A percentile compares a stretch with the other conserved stretches of the same genome.
Evolutionary conservation across 2,113 vertebrate species (phyloP).

Genomic region (Barbus barbus): DNA sequence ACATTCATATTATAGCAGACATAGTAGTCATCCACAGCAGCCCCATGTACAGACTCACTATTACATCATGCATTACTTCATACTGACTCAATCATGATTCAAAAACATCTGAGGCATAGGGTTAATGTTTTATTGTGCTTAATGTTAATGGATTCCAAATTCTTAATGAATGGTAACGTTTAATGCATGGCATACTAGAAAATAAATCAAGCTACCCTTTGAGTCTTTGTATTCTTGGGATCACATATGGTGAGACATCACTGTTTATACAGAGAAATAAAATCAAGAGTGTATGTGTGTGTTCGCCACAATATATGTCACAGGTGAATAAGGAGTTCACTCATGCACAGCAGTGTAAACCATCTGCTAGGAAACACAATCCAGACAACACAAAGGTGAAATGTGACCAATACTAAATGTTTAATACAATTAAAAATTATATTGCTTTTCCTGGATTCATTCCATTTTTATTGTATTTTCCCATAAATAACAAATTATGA

Average conservation of each 20-base stretch:
- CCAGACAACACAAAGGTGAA: conserved; percentile 37
- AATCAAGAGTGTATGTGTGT: conserved; percentile 9
- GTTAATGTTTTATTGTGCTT: not conserved
- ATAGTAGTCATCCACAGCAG: not conserved
- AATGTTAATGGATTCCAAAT: not conserved
- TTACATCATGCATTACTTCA: conserved; percentile 4
- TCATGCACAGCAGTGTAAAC: conserved; percentile 29
- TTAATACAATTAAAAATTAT: conserved; percentile 22
- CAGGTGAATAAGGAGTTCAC: conserved; percentile 24
- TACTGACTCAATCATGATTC: conserved; percentile 15
- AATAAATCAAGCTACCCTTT: conserved; percentile 15
- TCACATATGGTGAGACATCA: conserved; percentile 28
- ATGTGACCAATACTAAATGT: conserved; percentile 37
- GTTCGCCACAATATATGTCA: conserved; percentile 3
- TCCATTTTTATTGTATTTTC: not conserved
- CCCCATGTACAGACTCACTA: not conserved
- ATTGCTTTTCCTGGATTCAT: conserved; percentile 16
- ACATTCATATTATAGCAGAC: conserved; percentile 7
- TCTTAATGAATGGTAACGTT: not conserved
- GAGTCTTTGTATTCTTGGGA: not conserved
- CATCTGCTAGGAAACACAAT: conserved; percentile 35
- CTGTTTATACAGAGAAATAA: conserved; percentile 30
- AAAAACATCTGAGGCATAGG: not conserved
- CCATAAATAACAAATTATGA: not conserved
- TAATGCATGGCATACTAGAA: not conserved